phyloP scores from a whole-genome alignment of 1,140 invertebrate species.

The Hormaphis cornu region DNA sequence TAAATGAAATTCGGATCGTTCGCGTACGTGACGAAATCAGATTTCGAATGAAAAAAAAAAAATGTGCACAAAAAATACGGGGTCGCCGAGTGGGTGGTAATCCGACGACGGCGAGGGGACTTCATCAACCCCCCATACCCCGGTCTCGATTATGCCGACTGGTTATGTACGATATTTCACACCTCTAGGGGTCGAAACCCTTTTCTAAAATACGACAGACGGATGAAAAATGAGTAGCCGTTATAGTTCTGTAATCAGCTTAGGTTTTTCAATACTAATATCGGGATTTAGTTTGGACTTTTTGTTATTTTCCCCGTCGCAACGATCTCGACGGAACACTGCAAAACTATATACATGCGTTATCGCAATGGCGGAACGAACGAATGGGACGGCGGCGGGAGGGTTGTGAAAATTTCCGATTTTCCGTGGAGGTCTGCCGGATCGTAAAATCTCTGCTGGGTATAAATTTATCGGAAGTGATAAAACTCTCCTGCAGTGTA shows the following conservation, averaged over 20 bases:
- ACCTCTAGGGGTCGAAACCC: slow-evolving; percentile 19
- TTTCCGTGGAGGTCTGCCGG: background rate
- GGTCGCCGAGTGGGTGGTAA: background rate
- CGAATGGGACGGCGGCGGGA: background rate
- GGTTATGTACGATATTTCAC: slow-evolving; percentile 19
- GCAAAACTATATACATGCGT: too few species aligned
- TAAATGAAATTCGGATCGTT: slow-evolving; percentile 1
- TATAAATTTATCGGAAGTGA: background rate
- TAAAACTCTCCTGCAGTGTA: background rate
- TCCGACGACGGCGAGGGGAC: slow-evolving; percentile 4
- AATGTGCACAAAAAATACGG: too few species aligned
- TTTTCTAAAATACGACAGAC: slow-evolving; percentile 11
- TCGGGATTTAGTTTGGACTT: slow-evolving; percentile 6
- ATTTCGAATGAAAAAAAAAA: too few species aligned
- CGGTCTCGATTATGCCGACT: slow-evolving; percentile 14
- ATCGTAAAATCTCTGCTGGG: background rate
- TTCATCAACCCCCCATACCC: slow-evolving; percentile 7
- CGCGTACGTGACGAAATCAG: slow-evolving; percentile 4
- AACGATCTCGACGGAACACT: background rate
- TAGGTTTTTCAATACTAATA: slow-evolving; percentile 23
- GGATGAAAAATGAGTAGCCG: slow-evolving; percentile 11
- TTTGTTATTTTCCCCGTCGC: background rate
- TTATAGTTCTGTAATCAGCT: slow-evolving; percentile 22
- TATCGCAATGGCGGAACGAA: background rate
- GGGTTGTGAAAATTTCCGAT: background rate